Base-by-base conservation (phyloP, 1,140 invertebrate species). In the Tyrophagus putrescentiae region DNA sequence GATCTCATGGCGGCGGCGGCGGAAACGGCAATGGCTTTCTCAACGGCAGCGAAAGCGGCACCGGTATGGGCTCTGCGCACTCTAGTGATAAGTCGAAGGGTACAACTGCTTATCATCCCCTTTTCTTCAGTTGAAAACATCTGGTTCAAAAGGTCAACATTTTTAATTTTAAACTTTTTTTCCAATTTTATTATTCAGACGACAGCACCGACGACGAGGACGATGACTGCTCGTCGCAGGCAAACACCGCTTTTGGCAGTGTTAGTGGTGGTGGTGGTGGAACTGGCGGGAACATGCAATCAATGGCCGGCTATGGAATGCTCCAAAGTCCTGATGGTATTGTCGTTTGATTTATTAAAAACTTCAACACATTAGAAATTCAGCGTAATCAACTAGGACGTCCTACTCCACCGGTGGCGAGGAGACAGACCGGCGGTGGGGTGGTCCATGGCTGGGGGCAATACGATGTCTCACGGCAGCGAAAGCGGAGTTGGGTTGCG, bases 341-440 rank as follows among this genome's bases (percentile, higher is more conserved):
- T 58, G 41, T 56, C 18, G 39, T 23, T 25, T 32, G 25, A 18
- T 41, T 56, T 32, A 18, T 42, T 60, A 9, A 28, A 52, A 23
- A 27, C 34, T 45, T 57, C 6, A 41, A 54, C 13, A 25, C n/a
- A 16, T 36, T 39, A 4, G 18, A 36, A 36, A 9, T 21, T 2
- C 2, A 18, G 39, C 28, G n/a, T 41, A 21, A 16, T 57, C 27
- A 13, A 57, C 16, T 42, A 67, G 66, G 63, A 39, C 64, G 21
- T 67, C 64, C 39, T 67, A 64, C 42, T 64, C 66, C 18, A 39
- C 61, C 18, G 61, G 62, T 23, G 64, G 62, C 34, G 60, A 65
- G 4, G 62, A 57, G 13, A n/a, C n/a, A n/a, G 52, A 54, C 32
- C 18, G 52, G 3, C 25, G 32, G 39, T 33, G 4, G n/a, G 13